Evolutionary conservation across 2,888 invertebrate genomes (phyloP).

Genomic region (Stenodera caucasica): DNA sequence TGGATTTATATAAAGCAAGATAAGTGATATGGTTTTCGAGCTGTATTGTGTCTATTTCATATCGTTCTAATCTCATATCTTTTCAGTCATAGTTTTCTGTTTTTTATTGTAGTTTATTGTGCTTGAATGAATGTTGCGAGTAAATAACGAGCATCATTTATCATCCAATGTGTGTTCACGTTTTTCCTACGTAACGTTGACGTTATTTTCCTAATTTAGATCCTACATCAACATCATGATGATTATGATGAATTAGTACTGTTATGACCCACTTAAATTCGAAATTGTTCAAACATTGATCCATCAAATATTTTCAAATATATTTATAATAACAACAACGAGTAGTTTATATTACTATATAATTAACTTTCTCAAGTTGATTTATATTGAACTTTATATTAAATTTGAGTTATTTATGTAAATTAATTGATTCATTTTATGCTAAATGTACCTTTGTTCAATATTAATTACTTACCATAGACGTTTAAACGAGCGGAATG

Average conservation of each 20-base stretch:
- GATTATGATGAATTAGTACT: neutral
- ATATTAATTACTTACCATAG: conserved; percentile 64
- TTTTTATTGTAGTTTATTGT: conserved; percentile 8
- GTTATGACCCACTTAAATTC: neutral
- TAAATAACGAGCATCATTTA: conserved; percentile 16
- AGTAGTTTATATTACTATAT: too few relatives aligned
- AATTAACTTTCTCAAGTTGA: neutral
- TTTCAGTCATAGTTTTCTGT: neutral
- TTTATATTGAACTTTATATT: neutral
- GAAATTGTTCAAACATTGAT: neutral
- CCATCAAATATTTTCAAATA: neutral
- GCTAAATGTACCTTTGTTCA: neutral
- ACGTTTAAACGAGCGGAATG: conserved; percentile 79
- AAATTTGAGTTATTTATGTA: too few relatives aligned
- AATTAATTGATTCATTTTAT: neutral
- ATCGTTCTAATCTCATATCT: neutral
- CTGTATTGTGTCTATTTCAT: neutral
- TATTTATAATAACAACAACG: too few relatives aligned
- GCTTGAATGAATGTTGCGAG: neutral
- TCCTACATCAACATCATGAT: neutral
- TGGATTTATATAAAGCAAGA: conserved; percentile 10
- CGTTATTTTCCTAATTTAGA: neutral
- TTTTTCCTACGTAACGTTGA: neutral
- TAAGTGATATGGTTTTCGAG: neutral
- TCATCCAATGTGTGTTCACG: conserved; percentile 6